A percentile compares a stretch with the other conserved stretches of the same genome.
These are phyloP conservation scores for Odontocerum albicorne DNA, from an alignment of 2,888 invertebrate genomes.

Conservation along the genomic window DNA sequence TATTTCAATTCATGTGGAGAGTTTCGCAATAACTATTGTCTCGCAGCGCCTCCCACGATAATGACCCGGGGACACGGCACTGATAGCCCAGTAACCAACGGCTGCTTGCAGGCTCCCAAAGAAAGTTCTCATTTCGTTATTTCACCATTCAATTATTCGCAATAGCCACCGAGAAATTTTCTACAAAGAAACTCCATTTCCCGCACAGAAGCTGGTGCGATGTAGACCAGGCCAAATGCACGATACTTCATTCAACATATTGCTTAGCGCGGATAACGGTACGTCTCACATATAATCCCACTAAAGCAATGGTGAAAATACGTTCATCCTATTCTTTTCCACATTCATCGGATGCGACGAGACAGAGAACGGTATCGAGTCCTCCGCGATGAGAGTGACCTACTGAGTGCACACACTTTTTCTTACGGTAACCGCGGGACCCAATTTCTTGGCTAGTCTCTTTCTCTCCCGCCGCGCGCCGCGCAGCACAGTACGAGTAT, in stretches of 20 bases:
- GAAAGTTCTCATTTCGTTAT: too few species aligned
- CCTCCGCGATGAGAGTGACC: constrained; percentile 60
- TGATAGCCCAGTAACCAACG: too few species aligned
- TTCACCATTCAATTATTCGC: too few species aligned
- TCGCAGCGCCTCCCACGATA: too few species aligned
- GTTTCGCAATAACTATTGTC: constrained; percentile 9
- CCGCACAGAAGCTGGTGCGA: constrained; percentile 44
- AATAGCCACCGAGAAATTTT: too few species aligned
- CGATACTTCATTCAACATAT: constrained; percentile 57
- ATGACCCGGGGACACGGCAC: too few species aligned
- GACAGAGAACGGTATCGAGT: constrained; percentile 47
- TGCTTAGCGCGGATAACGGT: constrained; percentile 55
- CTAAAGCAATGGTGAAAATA: constrained; percentile 38
- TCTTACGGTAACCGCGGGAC: constrained; percentile 58
- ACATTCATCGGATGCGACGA: constrained; percentile 23
- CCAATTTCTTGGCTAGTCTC: constrained; percentile 47
- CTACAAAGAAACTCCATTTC: constrained; percentile 2
- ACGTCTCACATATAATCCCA: constrained; percentile 44
- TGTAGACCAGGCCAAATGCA: constrained; percentile 51
- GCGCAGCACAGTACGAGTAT: too few species aligned
- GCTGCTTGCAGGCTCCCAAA: too few species aligned
- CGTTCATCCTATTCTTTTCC: constrained; percentile 39
- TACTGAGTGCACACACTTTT: constrained; percentile 60
- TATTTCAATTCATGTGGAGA: constrained; percentile 11
- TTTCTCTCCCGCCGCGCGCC: constrained; percentile 14